Conservation (phyloP, 1,140 invertebrate genomes). For the Drosophila kanapiae region DNA sequence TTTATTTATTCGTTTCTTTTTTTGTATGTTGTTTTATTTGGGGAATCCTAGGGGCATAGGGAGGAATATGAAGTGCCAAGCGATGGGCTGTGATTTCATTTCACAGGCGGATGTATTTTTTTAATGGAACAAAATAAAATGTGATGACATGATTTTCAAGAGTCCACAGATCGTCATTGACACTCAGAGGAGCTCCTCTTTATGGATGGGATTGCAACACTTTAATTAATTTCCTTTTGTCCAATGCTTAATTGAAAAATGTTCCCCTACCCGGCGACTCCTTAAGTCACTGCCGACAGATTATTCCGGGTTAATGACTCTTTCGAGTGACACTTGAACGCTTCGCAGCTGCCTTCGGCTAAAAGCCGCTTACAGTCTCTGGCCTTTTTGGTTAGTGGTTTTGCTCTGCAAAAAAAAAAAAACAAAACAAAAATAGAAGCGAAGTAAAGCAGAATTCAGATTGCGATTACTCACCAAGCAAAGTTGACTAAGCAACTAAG, state of each 20-base stretch:
- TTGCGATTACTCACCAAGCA: slow-evolving; percentile 73
- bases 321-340: slow-evolving; percentile 57
- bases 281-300: slow-evolving; percentile 44
- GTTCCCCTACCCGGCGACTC: slow-evolving; percentile 13
- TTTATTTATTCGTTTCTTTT: slow-evolving; percentile 17
- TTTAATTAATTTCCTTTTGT: slow-evolving; percentile 50
- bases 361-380: slow-evolving; percentile 52
- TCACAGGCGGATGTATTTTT: slow-evolving; percentile 20
- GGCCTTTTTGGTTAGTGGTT: slow-evolving; percentile 43
- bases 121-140: slow-evolving; percentile 20
- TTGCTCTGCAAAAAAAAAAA: slow-evolving; percentile 10
- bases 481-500: slow-evolving; percentile 67
- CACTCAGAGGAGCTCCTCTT: slow-evolving; percentile 16
- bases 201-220: slow-evolving; percentile 26
- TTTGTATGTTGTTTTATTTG: slow-evolving; percentile 20
- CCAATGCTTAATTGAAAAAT: slow-evolving; percentile 41
- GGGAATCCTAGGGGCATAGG: slow-evolving; percentile 38
- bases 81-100: slow-evolving; percentile 43
- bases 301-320: slow-evolving; percentile 59
- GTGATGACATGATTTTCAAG: slow-evolving; percentile 47
- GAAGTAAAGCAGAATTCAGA: slow-evolving; percentile 45
- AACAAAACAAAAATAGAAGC: slow-evolving; percentile 16
- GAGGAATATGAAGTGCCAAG: slow-evolving; percentile 36
- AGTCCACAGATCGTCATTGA: slow-evolving; percentile 22
- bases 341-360: slow-evolving; percentile 37